phyloP scores from a whole-genome alignment of 2,888 invertebrate genomes.

The Drosophila aldrichi region DNA sequence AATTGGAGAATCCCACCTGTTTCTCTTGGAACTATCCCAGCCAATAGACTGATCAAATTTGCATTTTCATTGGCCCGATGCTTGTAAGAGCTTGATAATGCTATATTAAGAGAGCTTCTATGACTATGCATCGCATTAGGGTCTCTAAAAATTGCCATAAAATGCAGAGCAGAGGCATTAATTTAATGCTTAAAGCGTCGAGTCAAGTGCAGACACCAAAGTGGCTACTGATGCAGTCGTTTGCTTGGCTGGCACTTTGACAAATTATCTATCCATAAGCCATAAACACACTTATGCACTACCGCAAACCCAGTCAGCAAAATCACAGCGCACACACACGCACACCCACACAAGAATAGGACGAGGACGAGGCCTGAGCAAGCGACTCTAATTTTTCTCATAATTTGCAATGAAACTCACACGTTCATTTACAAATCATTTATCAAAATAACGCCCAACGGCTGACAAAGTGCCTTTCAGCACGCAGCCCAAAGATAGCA shows the following conservation, averaged over 20 bases:
- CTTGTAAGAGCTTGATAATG: background rate
- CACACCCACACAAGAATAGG: background rate
- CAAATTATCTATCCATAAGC: slow-evolving; percentile 57
- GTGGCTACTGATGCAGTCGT: slow-evolving; percentile 33
- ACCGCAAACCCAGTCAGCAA: slow-evolving; percentile 5
- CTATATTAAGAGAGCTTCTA: background rate
- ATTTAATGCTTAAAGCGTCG: slow-evolving; percentile 3
- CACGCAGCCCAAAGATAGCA: slow-evolving; percentile 16
- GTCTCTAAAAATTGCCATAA: slow-evolving; percentile 35
- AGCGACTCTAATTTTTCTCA: slow-evolving; percentile 50
- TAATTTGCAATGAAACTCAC: slow-evolving; percentile 70
- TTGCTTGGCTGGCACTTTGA: slow-evolving; percentile 49
- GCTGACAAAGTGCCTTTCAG: slow-evolving; percentile 24
- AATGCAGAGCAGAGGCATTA: slow-evolving; percentile 36
- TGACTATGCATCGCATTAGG: slow-evolving; percentile 10
- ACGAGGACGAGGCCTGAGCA: background rate
- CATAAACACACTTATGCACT: slow-evolving; percentile 58
- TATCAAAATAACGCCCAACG: slow-evolving; percentile 55
- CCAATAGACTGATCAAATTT: background rate
- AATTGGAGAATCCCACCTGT: too few species aligned
- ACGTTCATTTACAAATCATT: slow-evolving; percentile 75
- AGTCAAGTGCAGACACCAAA: slow-evolving; percentile 7
- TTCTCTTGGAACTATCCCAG: background rate
- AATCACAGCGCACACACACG: background rate
- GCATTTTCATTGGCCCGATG: background rate